Percentiles rank a stretch among this genome's conserved stretches.
Evolutionary conservation across 2,797 vertebrate genomes (phyloP).

Genomic region (Sebastes variabilis): DNA sequence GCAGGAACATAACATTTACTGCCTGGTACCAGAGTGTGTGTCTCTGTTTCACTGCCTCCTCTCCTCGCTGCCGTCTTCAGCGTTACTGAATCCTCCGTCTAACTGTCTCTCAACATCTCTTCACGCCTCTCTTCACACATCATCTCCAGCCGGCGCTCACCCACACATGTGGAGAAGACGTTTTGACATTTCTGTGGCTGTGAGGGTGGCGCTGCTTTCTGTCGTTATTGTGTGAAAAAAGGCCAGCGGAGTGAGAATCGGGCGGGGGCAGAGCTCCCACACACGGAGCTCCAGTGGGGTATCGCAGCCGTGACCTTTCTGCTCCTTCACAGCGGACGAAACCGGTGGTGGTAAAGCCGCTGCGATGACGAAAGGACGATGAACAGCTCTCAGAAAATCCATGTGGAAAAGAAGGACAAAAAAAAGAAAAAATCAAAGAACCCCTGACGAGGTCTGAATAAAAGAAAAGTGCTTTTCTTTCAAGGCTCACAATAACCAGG

Average conservation of each 20-base stretch:
- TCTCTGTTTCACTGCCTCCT: background rate
- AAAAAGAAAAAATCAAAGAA: constrained; percentile 31
- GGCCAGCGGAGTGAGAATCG: constrained; percentile 34
- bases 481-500: background rate
- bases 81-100: background rate
- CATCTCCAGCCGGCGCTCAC: background rate
- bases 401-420: constrained; percentile 17
- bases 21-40: background rate
- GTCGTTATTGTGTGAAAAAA: constrained; percentile 40
- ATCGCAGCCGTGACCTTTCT: constrained; percentile 57
- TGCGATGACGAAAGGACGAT: constrained; percentile 1
- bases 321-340: constrained; percentile 28
- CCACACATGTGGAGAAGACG: constrained; percentile 22
- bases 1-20: background rate
- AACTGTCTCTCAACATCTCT: constrained; percentile 2
- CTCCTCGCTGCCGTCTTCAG: background rate
- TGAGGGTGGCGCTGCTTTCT: background rate
- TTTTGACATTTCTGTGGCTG: constrained; percentile 40
- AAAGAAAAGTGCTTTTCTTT: constrained; percentile 23
- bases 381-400: constrained; percentile 56
- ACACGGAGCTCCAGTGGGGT: constrained; percentile 46
- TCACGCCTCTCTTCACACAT: constrained; percentile 28
- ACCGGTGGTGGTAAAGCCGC: background rate
- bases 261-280: constrained; percentile 26
- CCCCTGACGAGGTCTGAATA: constrained; percentile 20